Conservation (phyloP, 2,113 vertebrate species). For the Odobenus rosmarus region DNA sequence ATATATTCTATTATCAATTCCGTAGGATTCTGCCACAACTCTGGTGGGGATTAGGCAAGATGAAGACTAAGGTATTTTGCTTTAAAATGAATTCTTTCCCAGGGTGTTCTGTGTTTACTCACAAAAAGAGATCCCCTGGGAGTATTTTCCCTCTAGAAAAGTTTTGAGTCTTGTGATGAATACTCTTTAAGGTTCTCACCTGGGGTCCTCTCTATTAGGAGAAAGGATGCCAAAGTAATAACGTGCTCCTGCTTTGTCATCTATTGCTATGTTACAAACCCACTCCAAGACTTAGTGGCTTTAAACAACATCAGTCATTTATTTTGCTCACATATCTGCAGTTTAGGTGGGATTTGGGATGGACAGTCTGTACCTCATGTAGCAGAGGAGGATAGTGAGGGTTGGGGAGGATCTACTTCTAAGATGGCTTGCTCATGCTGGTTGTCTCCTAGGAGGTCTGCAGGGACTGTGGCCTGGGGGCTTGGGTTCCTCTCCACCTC, state of each 20-base stretch:
- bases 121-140: no score
- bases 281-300: background rate
- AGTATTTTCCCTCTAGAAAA: background rate
- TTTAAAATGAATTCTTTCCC: slow-evolving; percentile 35
- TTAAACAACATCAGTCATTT: background rate
- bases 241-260: background rate
- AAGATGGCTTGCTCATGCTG: background rate
- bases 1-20: background rate
- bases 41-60: background rate
- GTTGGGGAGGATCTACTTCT: background rate
- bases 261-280: background rate
- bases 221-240: background rate
- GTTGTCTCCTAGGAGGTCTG: background rate
- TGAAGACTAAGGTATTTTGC: slow-evolving; percentile 37
- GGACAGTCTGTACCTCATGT: fast-evolving
- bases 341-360: background rate
- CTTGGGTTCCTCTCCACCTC: background rate
- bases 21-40: background rate
- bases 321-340: background rate
- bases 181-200: background rate
- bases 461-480: fast-evolving
- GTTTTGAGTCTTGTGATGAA: background rate
- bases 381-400: no score
- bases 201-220: background rate
- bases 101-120: slow-evolving; percentile 2